These are phyloP conservation scores for Nyctalus aviator DNA, from an alignment of 2,797 vertebrate genomes.

Conservation along the genomic window DNA sequence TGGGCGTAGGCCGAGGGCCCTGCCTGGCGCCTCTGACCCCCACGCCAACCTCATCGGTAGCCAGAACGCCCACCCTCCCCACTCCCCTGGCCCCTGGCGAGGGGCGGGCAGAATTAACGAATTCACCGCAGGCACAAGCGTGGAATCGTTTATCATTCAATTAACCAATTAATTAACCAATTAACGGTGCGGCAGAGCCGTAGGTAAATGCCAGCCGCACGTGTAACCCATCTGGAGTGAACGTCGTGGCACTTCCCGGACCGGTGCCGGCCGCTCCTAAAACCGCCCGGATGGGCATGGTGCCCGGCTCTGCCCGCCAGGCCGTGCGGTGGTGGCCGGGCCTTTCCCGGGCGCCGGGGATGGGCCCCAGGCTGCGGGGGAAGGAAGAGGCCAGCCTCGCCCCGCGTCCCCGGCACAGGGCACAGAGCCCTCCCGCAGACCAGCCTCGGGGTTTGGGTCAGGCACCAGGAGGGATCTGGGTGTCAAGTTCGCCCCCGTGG, in stretches of 20 bases:
- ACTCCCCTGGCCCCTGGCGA: neutral
- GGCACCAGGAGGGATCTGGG: rapidly evolving
- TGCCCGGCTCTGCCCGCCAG: conserved; percentile 3
- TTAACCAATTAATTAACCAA: conserved; percentile 75
- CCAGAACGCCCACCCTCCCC: conserved; percentile 51
- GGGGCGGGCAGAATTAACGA: too few species aligned
- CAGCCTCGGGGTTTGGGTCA: rapidly evolving
- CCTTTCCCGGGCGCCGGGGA: neutral
- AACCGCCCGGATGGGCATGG: conserved; percentile 65
- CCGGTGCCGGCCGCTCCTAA: conserved; percentile 55
- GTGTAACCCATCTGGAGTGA: conserved; percentile 86
- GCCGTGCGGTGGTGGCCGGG: neutral
- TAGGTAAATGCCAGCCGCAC: conserved; percentile 77
- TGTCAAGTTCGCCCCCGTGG: rapidly evolving
- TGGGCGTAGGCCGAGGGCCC: neutral
- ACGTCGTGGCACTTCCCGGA: conserved; percentile 80
- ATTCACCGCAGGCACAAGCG: conserved; percentile 60
- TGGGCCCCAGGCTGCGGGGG: rapidly evolving
- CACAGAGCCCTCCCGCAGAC: rapidly evolving
- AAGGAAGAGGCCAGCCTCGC: too few species aligned
- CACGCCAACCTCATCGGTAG: conserved; percentile 34
- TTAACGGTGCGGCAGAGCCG: conserved; percentile 78
- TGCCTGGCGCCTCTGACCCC: neutral
- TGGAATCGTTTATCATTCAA: conserved; percentile 82
- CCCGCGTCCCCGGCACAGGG: neutral